These are phyloP conservation scores for Ambastaia sidthimunki DNA, from an alignment of 2,797 vertebrate species.

Conservation along the genomic window DNA sequence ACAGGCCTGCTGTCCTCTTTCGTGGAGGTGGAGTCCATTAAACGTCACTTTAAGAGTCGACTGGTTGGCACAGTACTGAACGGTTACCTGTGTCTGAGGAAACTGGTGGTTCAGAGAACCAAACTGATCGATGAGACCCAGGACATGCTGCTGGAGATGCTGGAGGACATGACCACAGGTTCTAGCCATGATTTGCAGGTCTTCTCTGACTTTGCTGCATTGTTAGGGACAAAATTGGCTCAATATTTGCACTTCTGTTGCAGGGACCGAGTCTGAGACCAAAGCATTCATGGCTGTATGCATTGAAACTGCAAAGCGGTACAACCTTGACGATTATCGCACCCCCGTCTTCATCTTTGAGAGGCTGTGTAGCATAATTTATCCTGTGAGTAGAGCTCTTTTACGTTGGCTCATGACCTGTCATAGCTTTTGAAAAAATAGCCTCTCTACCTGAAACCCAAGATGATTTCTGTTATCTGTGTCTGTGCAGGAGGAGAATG, in stretches of 20 bases:
- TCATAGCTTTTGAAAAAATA: background rate
- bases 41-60: conserved; percentile 96
- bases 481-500: conserved; percentile 90
- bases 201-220: background rate
- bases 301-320: conserved; percentile 98
- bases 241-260: conserved; percentile 37
- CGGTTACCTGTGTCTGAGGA: conserved; percentile 94
- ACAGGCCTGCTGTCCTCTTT: conserved; percentile 95
- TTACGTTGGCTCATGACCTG: background rate
- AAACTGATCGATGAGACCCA: conserved; percentile 98
- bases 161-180: conserved; percentile 99
- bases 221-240: background rate
- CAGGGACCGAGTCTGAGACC: conserved; percentile 97
- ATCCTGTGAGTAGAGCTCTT: conserved; percentile 84
- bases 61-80: conserved; percentile 98
- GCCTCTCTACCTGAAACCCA: background rate
- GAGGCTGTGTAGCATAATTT: conserved; percentile 98
- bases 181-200: background rate
- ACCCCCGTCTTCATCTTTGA: conserved; percentile 99
- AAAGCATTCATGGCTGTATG: conserved; percentile 99
- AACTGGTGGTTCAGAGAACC: conserved; percentile 96
- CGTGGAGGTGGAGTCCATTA: conserved; percentile 98
- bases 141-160: conserved; percentile 99
- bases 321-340: conserved; percentile 95
- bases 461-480: background rate